These are phyloP conservation scores for Aphelenchoides besseyi DNA, from an alignment of 1,140 invertebrate species.

Conservation along the genomic window DNA sequence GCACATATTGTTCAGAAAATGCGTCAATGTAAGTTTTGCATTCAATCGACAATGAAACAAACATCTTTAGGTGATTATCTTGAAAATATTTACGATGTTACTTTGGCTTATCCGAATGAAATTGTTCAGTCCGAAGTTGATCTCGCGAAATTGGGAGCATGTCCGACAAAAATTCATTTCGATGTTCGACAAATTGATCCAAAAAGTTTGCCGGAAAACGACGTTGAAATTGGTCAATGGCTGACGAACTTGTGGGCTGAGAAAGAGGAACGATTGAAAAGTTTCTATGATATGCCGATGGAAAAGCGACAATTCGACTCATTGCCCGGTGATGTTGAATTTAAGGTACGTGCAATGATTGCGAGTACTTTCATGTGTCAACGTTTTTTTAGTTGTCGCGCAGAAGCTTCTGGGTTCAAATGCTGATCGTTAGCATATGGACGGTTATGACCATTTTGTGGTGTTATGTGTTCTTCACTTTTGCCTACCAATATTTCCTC, in stretches of 20 bases:
- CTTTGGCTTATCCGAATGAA: slow-evolving; percentile 72
- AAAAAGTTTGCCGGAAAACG: slow-evolving; percentile 63
- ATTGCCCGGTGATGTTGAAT: slow-evolving; percentile 23
- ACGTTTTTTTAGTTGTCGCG: slow-evolving; percentile 39
- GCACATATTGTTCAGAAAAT: slow-evolving; percentile 72
- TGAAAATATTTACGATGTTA: slow-evolving; percentile 76
- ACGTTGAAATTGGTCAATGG: slow-evolving; percentile 69
- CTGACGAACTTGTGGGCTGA: slow-evolving; percentile 72
- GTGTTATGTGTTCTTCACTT: slow-evolving; percentile 44
- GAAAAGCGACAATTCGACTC: slow-evolving; percentile 20
- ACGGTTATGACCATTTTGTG: slow-evolving; percentile 37
- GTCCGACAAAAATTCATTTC: slow-evolving; percentile 74
- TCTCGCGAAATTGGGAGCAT: slow-evolving; percentile 64
- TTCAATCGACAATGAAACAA: too few relatives aligned
- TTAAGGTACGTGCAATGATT: slow-evolving; percentile 22
- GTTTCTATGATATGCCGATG: slow-evolving; percentile 64
- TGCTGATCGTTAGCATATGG: slow-evolving; percentile 41
- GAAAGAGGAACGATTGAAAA: slow-evolving; percentile 70
- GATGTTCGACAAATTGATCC: slow-evolving; percentile 71
- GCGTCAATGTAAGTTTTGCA: slow-evolving; percentile 66
- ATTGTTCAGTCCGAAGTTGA: slow-evolving; percentile 73
- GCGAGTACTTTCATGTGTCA: not conserved
- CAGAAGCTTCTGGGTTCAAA: slow-evolving; percentile 30
- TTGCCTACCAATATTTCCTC: slow-evolving; percentile 21
- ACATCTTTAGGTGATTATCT: slow-evolving; percentile 68